phyloP scores from a whole-genome alignment of 2,888 invertebrate genomes.

The Aleiodes testaceus region DNA sequence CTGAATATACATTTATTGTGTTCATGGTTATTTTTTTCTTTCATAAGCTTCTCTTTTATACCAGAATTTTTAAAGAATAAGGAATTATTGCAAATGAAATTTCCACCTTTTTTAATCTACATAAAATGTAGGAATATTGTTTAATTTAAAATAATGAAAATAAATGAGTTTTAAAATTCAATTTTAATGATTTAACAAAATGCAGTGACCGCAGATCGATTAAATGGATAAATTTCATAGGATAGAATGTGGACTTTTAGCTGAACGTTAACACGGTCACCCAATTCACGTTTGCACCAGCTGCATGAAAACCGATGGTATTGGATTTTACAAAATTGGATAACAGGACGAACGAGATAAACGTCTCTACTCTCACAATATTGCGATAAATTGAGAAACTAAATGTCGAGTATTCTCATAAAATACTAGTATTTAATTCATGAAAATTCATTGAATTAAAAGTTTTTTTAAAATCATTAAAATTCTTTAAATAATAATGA shows the following conservation, averaged over 20 bases:
- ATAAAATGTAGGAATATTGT: too few species aligned
- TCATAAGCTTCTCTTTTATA: too few species aligned
- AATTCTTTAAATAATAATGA: too few species aligned
- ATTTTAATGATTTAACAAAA: neutral
- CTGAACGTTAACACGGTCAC: slow-evolving; percentile 22
- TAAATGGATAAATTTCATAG: neutral
- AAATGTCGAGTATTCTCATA: too few species aligned
- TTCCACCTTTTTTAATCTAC: too few species aligned
- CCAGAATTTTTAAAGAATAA: too few species aligned
- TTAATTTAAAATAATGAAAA: neutral
- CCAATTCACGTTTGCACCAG: slow-evolving; percentile 28
- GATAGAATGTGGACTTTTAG: neutral
- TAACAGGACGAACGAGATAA: slow-evolving; percentile 6
- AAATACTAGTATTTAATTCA: too few species aligned
- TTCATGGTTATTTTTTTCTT: too few species aligned
- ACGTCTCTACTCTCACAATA: slow-evolving; percentile 4
- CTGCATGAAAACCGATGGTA: slow-evolving; percentile 23
- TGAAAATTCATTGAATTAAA: too few species aligned
- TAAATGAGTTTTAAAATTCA: neutral
- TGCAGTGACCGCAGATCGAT: neutral
- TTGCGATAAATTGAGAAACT: neutral
- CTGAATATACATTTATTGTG: too few species aligned
- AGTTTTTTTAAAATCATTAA: too few species aligned
- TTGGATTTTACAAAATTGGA: slow-evolving; percentile 30
- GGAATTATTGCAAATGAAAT: too few species aligned